A percentile compares a stretch with the other conserved stretches of the same genome.
These are phyloP conservation scores for Drosophila jambulina DNA, from an alignment of 1,140 invertebrate species.

Conservation along the genomic window DNA sequence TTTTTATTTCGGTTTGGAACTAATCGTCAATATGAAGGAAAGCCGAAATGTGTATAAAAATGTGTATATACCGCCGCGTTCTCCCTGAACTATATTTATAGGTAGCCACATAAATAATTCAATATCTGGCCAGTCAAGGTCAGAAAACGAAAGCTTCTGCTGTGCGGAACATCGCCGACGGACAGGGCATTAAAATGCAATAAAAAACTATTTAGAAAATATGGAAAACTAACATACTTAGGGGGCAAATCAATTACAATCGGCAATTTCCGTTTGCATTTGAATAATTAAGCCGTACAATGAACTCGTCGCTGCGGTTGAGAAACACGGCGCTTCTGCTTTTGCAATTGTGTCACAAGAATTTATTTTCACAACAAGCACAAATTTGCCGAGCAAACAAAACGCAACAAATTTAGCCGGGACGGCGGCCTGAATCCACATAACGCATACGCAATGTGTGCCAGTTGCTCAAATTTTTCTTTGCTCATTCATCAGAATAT, in stretches of 20 bases:
- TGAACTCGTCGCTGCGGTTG: constrained; percentile 24
- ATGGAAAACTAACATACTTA: background rate
- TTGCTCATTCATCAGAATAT: constrained; percentile 32
- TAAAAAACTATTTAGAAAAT: constrained; percentile 34
- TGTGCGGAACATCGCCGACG: constrained; percentile 7
- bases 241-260: constrained; percentile 35
- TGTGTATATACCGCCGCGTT: constrained; percentile 36
- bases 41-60: constrained; percentile 50
- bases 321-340: constrained; percentile 6
- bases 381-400: constrained; percentile 43
- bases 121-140: constrained; percentile 73
- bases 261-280: constrained; percentile 24
- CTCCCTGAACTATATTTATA: constrained; percentile 79
- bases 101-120: constrained; percentile 66
- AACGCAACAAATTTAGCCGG: constrained; percentile 27
- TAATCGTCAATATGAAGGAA: constrained; percentile 74
- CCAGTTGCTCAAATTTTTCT: constrained; percentile 37
- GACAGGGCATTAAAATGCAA: constrained; percentile 53
- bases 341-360: constrained; percentile 69
- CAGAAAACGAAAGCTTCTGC: constrained; percentile 42
- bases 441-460: constrained; percentile 70
- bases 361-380: constrained; percentile 75
- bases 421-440: constrained; percentile 33
- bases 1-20: constrained; percentile 65
- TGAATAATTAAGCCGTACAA: constrained; percentile 56